A percentile compares a stretch with the other conserved stretches of the same genome.
Evolutionary conservation across 2,888 invertebrate species (phyloP).

Genomic region (Petrophora chlorosata): DNA sequence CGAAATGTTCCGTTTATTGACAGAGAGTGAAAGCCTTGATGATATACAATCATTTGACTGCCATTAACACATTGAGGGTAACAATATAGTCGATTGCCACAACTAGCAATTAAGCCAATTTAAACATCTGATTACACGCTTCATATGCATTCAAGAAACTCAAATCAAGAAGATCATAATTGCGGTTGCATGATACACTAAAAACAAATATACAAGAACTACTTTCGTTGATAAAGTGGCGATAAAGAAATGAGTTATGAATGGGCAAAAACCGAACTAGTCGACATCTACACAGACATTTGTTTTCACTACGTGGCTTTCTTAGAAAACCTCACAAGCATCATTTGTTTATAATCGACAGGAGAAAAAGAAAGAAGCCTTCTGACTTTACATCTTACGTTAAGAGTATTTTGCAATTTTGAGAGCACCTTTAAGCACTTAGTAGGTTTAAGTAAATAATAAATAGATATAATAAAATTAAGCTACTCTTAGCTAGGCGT

Average conservation of each 20-base stretch:
- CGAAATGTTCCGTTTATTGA: constrained; percentile 45
- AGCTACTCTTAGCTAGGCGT: too few relatives aligned
- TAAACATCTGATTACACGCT: constrained; percentile 45
- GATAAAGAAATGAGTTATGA: constrained; percentile 16
- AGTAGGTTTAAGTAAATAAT: too few relatives aligned
- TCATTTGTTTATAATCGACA: constrained; percentile 3
- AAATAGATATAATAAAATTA: too few relatives aligned
- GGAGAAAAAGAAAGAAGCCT: neutral
- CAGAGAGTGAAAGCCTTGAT: constrained; percentile 59
- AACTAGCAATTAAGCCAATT: constrained; percentile 55
- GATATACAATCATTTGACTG: constrained; percentile 48
- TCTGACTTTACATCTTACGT: too few relatives aligned
- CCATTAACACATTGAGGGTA: constrained; percentile 57
- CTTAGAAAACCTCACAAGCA: constrained; percentile 19
- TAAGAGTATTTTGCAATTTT: too few relatives aligned
- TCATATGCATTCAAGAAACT: constrained; percentile 39
- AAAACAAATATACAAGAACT: constrained; percentile 53
- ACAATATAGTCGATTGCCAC: constrained; percentile 41
- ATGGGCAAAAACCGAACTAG: constrained; percentile 17
- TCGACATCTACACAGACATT: constrained; percentile 20
- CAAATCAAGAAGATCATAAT: constrained; percentile 39
- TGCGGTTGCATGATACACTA: constrained; percentile 47
- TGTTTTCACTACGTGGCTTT: constrained; percentile 19
- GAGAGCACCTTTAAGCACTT: too few relatives aligned
- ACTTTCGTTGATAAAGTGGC: constrained; percentile 30